A percentile compares a stretch with the other conserved stretches of the same genome.
These are phyloP conservation scores for Physocephala rufipes DNA, from an alignment of 2,888 invertebrate genomes.

Conservation along the genomic window DNA sequence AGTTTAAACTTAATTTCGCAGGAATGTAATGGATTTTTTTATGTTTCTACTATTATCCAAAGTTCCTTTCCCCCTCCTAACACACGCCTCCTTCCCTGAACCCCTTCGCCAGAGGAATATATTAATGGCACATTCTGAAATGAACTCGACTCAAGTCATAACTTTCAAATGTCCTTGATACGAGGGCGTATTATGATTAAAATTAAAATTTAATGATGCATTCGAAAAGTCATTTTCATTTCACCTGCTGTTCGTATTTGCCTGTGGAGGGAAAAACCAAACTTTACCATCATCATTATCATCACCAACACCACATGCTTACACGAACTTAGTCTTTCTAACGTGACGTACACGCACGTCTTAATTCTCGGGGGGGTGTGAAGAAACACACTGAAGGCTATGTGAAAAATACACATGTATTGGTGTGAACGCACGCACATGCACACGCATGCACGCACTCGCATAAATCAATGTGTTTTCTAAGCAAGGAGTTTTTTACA, in stretches of 20 bases:
- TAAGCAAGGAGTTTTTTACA: background rate
- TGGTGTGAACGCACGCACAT: background rate
- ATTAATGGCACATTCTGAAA: background rate
- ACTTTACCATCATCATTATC: too few species aligned
- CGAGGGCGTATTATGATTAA: background rate
- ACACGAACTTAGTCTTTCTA: too few species aligned
- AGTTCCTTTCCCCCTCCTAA: too few species aligned
- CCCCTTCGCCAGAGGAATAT: background rate
- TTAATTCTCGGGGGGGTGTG: slow-evolving; percentile 29
- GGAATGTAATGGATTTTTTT: too few species aligned
- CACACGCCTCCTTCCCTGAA: too few species aligned
- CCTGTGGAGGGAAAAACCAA: too few species aligned
- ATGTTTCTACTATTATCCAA: too few species aligned
- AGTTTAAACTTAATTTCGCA: too few species aligned
- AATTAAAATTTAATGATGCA: slow-evolving; percentile 35
- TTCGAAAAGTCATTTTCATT: slow-evolving; percentile 42
- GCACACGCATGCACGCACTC: background rate
- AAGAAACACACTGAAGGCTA: background rate
- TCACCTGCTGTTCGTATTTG: slow-evolving; percentile 4
- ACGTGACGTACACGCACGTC: too few species aligned
- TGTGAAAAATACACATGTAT: background rate
- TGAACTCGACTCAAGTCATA: background rate
- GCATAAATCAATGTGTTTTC: background rate
- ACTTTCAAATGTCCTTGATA: slow-evolving; percentile 6
- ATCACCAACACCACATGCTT: too few species aligned